These are phyloP conservation scores for Nephrotoma appendiculata DNA, from an alignment of 2,888 invertebrate genomes.

Conservation along the genomic window DNA sequence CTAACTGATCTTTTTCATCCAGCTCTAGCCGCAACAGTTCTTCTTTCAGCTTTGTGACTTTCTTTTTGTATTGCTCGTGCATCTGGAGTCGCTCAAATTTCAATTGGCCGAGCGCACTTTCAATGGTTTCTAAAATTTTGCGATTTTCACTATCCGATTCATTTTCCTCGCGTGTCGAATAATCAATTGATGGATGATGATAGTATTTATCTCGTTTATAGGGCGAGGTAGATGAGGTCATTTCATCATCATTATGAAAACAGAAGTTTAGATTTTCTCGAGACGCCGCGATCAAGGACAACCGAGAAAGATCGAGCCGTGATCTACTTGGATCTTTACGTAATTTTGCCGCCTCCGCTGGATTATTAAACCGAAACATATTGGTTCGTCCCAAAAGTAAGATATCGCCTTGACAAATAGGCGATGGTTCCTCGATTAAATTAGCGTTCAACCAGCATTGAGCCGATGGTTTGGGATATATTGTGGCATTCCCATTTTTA, in stretches of 20 bases:
- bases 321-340: slow-evolving; percentile 59
- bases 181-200: slow-evolving; percentile 25
- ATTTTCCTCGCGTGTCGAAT: slow-evolving; percentile 36
- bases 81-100: slow-evolving; percentile 36
- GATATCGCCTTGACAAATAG: slow-evolving; percentile 64
- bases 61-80: slow-evolving; percentile 32
- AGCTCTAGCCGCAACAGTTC: slow-evolving; percentile 35
- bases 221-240: slow-evolving; percentile 21
- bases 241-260: slow-evolving; percentile 26
- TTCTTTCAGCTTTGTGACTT: slow-evolving; percentile 31
- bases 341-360: slow-evolving; percentile 72
- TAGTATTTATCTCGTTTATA: slow-evolving; percentile 23
- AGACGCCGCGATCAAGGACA: slow-evolving; percentile 63
- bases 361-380: slow-evolving; percentile 81
- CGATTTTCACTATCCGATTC: slow-evolving; percentile 49
- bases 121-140: slow-evolving; percentile 48
- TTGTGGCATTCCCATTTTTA: slow-evolving; percentile 53
- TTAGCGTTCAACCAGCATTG: slow-evolving; percentile 75
- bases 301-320: slow-evolving; percentile 59
- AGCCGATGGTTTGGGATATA: slow-evolving; percentile 55
- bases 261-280: slow-evolving; percentile 43
- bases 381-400: slow-evolving; percentile 62
- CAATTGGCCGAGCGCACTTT: slow-evolving; percentile 51
- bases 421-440: slow-evolving; percentile 59
- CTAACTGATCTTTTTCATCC: slow-evolving; percentile 38